These are phyloP conservation scores for Ctenicera cuprea DNA, from an alignment of 2,888 invertebrate species.

Conservation along the genomic window DNA sequence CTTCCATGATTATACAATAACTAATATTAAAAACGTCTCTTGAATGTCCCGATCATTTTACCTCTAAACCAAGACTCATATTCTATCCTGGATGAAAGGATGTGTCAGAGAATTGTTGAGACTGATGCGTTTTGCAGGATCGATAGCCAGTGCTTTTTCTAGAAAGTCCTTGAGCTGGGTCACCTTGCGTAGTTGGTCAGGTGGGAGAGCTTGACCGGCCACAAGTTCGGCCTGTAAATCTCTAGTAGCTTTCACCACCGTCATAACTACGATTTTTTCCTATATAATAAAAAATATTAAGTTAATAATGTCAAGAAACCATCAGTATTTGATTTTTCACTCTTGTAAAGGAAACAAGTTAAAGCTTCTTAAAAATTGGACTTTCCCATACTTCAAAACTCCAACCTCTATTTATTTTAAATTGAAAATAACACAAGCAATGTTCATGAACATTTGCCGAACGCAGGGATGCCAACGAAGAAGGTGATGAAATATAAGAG, in stretches of 20 bases:
- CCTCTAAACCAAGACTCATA: constrained; percentile 72
- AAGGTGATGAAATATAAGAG: too few species aligned
- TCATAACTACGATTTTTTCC: constrained; percentile 98
- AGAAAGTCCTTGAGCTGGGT: constrained; percentile 93
- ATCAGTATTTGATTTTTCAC: not conserved
- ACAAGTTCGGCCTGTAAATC: constrained; percentile 93
- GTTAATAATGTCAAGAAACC: constrained; percentile 34
- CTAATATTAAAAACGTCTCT: constrained; percentile 44
- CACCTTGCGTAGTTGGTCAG: constrained; percentile 93
- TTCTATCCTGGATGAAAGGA: constrained; percentile 96
- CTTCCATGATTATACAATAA: constrained; percentile 11
- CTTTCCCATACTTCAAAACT: too few species aligned
- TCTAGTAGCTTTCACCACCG: constrained; percentile 89
- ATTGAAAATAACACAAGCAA: too few species aligned
- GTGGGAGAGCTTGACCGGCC: constrained; percentile 90
- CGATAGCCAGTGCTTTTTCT: constrained; percentile 93
- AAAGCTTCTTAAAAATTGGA: too few species aligned
- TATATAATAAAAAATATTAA: constrained; percentile 72
- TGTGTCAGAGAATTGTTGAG: constrained; percentile 95
- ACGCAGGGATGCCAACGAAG: too few species aligned
- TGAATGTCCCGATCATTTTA: constrained; percentile 59
- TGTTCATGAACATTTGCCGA: too few species aligned
- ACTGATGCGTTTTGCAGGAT: constrained; percentile 94
- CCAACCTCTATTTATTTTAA: too few species aligned
- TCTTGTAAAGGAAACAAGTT: too few species aligned